These are phyloP conservation scores for Drosophila ezoana DNA, from an alignment of 2,888 invertebrate genomes.

Conservation along the genomic window DNA sequence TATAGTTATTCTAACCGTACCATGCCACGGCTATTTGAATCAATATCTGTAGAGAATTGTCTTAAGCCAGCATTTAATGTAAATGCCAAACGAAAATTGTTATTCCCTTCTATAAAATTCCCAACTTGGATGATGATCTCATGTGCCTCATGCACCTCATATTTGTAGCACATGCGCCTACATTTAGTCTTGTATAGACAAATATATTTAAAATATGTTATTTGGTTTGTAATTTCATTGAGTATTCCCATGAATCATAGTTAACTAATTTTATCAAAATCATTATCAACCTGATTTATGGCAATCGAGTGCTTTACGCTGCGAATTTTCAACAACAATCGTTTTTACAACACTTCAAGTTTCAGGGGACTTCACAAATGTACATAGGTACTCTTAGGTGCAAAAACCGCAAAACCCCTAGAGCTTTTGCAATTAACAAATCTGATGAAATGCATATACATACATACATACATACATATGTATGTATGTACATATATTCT, in stretches of 20 bases:
- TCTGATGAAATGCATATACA: constrained; percentile 2
- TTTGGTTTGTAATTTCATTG: background rate
- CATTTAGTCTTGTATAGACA: background rate
- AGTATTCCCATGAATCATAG: constrained; percentile 23
- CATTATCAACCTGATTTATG: constrained; percentile 24
- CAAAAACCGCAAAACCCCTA: constrained; percentile 8
- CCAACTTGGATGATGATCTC: constrained; percentile 39
- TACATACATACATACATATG: too few relatives aligned
- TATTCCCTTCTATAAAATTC: background rate
- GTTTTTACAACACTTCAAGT: constrained; percentile 3
- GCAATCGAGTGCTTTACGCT: constrained; percentile 18
- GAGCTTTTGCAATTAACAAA: background rate
- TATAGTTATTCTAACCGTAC: constrained; percentile 30
- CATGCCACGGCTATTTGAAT: constrained; percentile 37
- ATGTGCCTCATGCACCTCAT: background rate
- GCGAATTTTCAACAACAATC: constrained; percentile 19
- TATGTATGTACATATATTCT: too few relatives aligned
- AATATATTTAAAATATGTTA: background rate
- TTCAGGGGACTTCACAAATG: background rate
- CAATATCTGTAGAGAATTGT: constrained; percentile 56
- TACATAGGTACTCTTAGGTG: too few relatives aligned
- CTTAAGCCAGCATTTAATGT: constrained; percentile 65
- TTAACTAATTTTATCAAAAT: constrained; percentile 11
- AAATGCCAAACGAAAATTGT: constrained; percentile 63
- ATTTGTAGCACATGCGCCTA: background rate